Percentiles rank a stretch among this genome's conserved stretches.
Evolutionary conservation across 1,140 invertebrate species (phyloP).

Genomic region (Drosophila sturtevanti): DNA sequence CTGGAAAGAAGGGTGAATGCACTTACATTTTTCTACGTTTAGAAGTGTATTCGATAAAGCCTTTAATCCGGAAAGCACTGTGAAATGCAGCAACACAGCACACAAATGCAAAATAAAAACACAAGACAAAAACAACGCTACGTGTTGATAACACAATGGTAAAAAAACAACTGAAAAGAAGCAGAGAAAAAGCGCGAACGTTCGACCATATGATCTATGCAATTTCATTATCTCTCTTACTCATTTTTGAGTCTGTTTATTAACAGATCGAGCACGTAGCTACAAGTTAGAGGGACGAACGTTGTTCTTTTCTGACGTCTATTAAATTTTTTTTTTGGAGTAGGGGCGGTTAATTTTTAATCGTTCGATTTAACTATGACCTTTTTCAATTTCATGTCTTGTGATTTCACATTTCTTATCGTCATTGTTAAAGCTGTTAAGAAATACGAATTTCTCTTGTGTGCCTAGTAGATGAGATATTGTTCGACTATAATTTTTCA

Average conservation of each 20-base stretch:
- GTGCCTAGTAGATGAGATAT: too few relatives aligned
- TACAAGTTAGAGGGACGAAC: too few relatives aligned
- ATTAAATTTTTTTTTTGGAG: too few relatives aligned
- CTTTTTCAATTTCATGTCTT: too few relatives aligned
- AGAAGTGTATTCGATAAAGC: constrained; percentile 2
- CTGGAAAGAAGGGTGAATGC: neutral
- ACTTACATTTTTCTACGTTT: constrained; percentile 27
- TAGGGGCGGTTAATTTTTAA: too few relatives aligned
- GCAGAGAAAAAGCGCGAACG: constrained; percentile 29
- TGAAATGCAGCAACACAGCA: constrained; percentile 34
- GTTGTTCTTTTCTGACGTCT: too few relatives aligned
- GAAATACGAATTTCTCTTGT: too few relatives aligned
- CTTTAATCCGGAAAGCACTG: constrained; percentile 35
- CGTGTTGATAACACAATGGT: constrained; percentile 60
- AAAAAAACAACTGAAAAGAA: constrained; percentile 56
- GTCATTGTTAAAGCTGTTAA: too few relatives aligned
- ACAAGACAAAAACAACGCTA: constrained; percentile 51
- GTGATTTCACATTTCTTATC: too few relatives aligned
- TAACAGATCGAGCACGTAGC: neutral
- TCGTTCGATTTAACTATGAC: too few relatives aligned
- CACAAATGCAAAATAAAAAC: constrained; percentile 42
- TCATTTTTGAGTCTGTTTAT: neutral
- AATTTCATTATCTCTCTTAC: neutral
- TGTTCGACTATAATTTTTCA: too few relatives aligned
- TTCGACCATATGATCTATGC: neutral